Conservation (phyloP, 1,140 invertebrate genomes). For the Drosophila miranda region DNA sequence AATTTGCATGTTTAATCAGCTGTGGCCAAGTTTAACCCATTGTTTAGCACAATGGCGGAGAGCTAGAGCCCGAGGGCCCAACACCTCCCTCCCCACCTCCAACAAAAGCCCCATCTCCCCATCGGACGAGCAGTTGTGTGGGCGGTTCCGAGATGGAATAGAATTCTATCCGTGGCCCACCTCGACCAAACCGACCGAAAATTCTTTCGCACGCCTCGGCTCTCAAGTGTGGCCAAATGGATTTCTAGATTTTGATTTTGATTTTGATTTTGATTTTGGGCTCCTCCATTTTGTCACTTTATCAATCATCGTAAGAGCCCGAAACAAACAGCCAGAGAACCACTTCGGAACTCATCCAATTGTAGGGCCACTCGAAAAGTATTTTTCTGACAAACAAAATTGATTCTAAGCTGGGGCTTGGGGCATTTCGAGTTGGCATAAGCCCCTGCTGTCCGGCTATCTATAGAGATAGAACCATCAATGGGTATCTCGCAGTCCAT, state of each 20-base stretch:
- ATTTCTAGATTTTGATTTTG: not conserved
- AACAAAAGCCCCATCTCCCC: constrained; percentile 10
- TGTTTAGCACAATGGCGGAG: constrained; percentile 55
- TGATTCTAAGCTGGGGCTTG: constrained; percentile 24
- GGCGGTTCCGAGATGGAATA: constrained; percentile 40
- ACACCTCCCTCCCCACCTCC: no score
- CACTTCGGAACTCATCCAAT: constrained; percentile 71
- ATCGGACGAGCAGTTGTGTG: constrained; percentile 37
- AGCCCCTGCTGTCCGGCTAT: no score
- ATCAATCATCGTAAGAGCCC: constrained; percentile 47
- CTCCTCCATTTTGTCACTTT: constrained; percentile 40
- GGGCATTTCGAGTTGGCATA: no score
- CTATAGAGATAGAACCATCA: not conserved
- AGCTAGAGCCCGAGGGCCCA: not conserved
- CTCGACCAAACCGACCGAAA: constrained; percentile 1
- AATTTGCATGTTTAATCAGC: constrained; percentile 77
- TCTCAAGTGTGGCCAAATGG: constrained; percentile 20
- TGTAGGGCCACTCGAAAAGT: constrained; percentile 59
- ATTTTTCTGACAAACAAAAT: constrained; percentile 40
- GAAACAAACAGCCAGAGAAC: constrained; percentile 34
- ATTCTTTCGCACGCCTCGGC: constrained; percentile 66
- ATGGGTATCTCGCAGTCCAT: constrained; percentile 15
- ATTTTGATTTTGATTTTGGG: constrained; percentile 8
- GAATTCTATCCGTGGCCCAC: constrained; percentile 18
- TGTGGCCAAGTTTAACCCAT: constrained; percentile 65